Evolutionary conservation across 2,797 vertebrate species (phyloP), one percentile per base, ranked within the genome.

Genomic region (Sarcophilus harrisii): DNA sequence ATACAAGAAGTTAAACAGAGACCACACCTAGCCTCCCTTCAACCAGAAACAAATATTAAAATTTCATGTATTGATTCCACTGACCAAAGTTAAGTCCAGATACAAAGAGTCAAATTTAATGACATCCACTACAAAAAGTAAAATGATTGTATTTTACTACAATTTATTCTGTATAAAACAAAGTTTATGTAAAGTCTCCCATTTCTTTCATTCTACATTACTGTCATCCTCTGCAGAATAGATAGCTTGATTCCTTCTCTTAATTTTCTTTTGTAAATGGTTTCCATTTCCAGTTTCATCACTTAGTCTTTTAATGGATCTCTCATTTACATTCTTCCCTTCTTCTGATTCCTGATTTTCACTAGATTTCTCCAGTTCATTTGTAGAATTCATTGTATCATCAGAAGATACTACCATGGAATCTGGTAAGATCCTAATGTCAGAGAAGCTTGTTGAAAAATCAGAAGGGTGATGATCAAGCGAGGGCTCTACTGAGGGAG

Each of bases 191-290:
- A 52, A 90, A 58, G 0, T 24, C 6, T 52, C 81, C 93, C 45
- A 38, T 73, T 38, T 21, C 66, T 49, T 81, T 90, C 95, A 98
- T 54, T 98, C 94, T 90, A 93, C 95, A 93, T 99, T 98, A 0
- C 99, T 99, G 4, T 99, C 99, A 1, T 99, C 99, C 27, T 94
- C 98, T 3, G 99, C 96, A 1, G 99, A 98, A 91, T 99, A 99
- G 97, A 99, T 99, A 90, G 98, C 98, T 98, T 99, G 99, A 98
- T 99, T 99, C 96, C 99, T 99, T 94, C 99, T 99, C 98, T 99
- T 99, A 97, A 99, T 99, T 97, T 97, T 99, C 95, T 99, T 99
- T 30, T 98, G 94, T 0, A 97, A 96, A 12, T 97, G 97, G 57
- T 98, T 98, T 90, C 98, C 98, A 0, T 98, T 98, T 93, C 98